phyloP scores from a whole-genome alignment of 1,140 invertebrate species.

The Liolophura sinensis region DNA sequence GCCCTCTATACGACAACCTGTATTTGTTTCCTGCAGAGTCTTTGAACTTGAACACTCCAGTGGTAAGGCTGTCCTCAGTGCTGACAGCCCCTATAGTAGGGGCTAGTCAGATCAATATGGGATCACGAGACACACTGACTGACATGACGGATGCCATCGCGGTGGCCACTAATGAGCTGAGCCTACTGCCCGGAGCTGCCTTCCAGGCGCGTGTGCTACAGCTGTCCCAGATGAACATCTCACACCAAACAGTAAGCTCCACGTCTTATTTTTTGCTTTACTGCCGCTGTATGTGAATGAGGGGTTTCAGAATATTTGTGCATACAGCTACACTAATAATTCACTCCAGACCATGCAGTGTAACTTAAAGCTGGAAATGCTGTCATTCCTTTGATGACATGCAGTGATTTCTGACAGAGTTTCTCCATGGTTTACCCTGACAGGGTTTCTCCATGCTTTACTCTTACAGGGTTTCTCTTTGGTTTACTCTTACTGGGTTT shows the following conservation, averaged over 20 bases:
- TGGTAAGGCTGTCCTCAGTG: slow-evolving; percentile 32
- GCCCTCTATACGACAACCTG: not conserved
- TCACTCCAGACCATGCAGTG: no score
- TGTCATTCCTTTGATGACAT: no score
- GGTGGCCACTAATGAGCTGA: slow-evolving; percentile 51
- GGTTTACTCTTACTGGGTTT: not conserved
- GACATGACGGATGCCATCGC: slow-evolving; percentile 56
- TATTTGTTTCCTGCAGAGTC: slow-evolving; percentile 37
- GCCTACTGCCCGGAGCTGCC: slow-evolving; percentile 46
- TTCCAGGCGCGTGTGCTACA: slow-evolving; percentile 55
- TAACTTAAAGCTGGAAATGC: no score
- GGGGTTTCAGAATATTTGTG: no score
- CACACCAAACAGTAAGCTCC: slow-evolving; percentile 51
- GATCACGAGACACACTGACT: slow-evolving; percentile 18
- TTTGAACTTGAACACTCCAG: slow-evolving; percentile 48
- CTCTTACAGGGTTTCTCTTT: not conserved
- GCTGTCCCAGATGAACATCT: slow-evolving; percentile 48
- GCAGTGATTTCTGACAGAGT: no score
- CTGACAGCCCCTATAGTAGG: slow-evolving; percentile 20
- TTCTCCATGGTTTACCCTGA: no score
- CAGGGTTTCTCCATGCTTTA: no score
- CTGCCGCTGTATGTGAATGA: no score
- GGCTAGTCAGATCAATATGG: slow-evolving; percentile 18
- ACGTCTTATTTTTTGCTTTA: no score
- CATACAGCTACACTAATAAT: no score